Conservation (phyloP, 53 echinoderm and acorn worm genomes). For the Hippasteria phrygiana region DNA sequence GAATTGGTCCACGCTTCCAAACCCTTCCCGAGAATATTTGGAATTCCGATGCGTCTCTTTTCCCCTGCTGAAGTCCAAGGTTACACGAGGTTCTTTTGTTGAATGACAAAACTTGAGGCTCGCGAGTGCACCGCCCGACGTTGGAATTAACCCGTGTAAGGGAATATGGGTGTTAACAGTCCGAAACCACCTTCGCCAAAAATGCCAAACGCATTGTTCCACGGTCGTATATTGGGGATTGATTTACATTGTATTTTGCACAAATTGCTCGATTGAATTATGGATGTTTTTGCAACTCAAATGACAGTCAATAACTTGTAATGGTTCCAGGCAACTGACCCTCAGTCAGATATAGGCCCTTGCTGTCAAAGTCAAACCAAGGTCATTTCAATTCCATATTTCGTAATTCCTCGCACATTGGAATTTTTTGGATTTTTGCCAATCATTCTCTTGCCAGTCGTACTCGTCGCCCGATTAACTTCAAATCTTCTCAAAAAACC, state of each 20-base stretch:
- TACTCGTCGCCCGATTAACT: too few relatives aligned
- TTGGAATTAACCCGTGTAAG: slow-evolving; percentile 25
- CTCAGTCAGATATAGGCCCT: background rate
- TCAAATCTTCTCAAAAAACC: too few relatives aligned
- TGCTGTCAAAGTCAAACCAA: background rate
- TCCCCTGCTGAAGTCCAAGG: slow-evolving; percentile 24
- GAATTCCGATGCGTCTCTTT: background rate
- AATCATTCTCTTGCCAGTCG: too few relatives aligned
- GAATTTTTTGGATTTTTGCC: too few relatives aligned
- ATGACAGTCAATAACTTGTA: background rate
- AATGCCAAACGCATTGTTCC: background rate
- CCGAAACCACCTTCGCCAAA: slow-evolving; percentile 38
- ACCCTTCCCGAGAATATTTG: slow-evolving; percentile 22
- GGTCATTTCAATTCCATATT: background rate
- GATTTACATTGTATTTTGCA: slow-evolving; percentile 3
- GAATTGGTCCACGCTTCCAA: slow-evolving; percentile 5
- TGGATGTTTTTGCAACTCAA: slow-evolving; percentile 26
- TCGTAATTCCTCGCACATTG: background rate
- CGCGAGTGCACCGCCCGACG: slow-evolving; percentile 18
- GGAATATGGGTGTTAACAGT: slow-evolving; percentile 54
- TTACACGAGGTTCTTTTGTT: slow-evolving; percentile 15
- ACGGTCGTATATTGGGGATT: slow-evolving; percentile 11
- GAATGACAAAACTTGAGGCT: background rate
- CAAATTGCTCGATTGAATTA: slow-evolving; percentile 26
- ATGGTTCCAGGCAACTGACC: background rate